A percentile compares a stretch with the other conserved stretches of the same genome.
These are phyloP conservation scores for Camponotus floridanus DNA, from an alignment of 1,140 invertebrate species.

Conservation along the genomic window DNA sequence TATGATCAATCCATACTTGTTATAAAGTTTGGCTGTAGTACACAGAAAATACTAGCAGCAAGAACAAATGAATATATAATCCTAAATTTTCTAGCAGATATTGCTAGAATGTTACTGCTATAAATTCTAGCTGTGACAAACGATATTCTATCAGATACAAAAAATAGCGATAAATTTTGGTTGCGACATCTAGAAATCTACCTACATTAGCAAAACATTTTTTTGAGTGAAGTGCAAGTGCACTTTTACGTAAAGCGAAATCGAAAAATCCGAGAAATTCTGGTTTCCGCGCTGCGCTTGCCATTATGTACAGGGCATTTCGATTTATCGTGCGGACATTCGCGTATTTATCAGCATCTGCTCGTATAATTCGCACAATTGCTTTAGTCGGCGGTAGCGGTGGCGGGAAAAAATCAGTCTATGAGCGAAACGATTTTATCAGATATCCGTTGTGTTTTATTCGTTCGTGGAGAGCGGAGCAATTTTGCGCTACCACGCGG, in stretches of 20 bases:
- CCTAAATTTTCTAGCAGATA: no score
- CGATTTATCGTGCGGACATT: conserved; percentile 52
- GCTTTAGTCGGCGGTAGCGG: conserved; percentile 6
- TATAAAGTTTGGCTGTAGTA: no score
- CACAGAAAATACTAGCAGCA: no score
- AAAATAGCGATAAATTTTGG: no score
- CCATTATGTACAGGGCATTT: conserved; percentile 35
- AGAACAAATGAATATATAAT: no score
- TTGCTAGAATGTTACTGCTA: no score
- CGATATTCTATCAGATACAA: no score
- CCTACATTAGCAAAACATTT: no score
- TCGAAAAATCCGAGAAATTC: conserved; percentile 21
- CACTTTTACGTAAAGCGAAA: conserved; percentile 11
- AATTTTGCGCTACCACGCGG: conserved; percentile 41
- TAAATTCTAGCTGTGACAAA: no score
- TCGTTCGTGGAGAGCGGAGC: conserved; percentile 12
- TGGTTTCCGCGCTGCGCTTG: neutral
- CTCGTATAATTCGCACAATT: conserved; percentile 51
- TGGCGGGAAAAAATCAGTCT: conserved; percentile 3
- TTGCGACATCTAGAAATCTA: no score
- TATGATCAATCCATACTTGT: no score
- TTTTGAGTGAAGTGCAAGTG: neutral
- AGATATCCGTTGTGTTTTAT: conserved; percentile 56
- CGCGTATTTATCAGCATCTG: conserved; percentile 46
- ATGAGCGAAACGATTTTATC: conserved; percentile 53